A percentile compares a stretch with the other conserved stretches of the same genome.
Evolutionary conservation across 2,797 vertebrate genomes (phyloP).

Genomic region (Channallabes apus): DNA sequence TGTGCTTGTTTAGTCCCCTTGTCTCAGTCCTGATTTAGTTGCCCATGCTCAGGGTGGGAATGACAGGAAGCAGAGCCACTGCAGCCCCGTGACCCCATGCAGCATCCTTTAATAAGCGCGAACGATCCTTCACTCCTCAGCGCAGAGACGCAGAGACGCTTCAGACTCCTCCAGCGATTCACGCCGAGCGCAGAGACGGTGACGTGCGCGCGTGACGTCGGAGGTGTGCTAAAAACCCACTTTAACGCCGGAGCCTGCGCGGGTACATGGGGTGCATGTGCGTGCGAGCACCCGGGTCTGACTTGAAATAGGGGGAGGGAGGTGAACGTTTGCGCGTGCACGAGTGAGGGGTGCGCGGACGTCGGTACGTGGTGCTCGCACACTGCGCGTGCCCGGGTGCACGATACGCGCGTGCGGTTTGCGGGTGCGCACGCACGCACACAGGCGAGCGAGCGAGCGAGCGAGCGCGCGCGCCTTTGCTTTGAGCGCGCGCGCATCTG

Average conservation of each 20-base stretch:
- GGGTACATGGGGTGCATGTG: neutral
- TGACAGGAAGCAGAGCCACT: conserved; percentile 34
- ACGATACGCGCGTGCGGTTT: neutral
- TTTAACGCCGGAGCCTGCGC: conserved; percentile 52
- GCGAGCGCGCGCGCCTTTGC: too few species aligned
- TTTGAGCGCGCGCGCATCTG: neutral
- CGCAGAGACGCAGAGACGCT: conserved; percentile 11
- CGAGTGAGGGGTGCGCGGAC: neutral
- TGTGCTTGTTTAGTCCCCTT: neutral
- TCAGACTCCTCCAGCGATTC: conserved; percentile 4
- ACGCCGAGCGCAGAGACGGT: conserved; percentile 10
- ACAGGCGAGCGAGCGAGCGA: neutral
- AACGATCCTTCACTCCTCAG: neutral
- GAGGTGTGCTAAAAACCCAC: conserved; percentile 69
- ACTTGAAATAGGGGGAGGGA: neutral
- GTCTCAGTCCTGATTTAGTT: conserved; percentile 19
- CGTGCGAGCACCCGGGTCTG: neutral
- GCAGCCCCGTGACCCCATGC: conserved; percentile 32
- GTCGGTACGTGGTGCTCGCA: neutral
- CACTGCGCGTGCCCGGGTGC: neutral
- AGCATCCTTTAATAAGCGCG: conserved; percentile 31
- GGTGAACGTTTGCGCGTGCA: neutral
- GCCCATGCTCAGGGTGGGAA: conserved; percentile 35
- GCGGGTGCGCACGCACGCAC: neutral
- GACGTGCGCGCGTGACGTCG: conserved; percentile 57